phyloP scores from a whole-genome alignment of 2,888 invertebrate species.

The Drosophila cognata region DNA sequence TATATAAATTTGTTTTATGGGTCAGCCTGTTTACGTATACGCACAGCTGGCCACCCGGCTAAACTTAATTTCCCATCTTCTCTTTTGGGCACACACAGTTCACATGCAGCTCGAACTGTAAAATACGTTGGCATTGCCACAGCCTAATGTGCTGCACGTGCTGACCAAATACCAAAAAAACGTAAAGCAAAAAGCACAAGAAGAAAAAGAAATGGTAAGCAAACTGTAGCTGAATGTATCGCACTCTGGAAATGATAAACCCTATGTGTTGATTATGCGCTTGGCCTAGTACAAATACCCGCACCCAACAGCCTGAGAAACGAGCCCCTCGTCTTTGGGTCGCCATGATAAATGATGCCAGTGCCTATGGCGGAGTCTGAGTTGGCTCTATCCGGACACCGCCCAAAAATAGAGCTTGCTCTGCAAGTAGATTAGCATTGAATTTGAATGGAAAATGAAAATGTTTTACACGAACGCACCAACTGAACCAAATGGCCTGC shows the following conservation, averaged over 20 bases:
- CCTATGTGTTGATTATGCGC: conserved; percentile 71
- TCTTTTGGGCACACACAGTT: background rate
- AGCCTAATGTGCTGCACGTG: conserved; percentile 75
- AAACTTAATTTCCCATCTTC: conserved; percentile 36
- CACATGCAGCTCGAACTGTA: conserved; percentile 47
- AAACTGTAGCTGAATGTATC: conserved; percentile 50
- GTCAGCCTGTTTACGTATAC: conserved; percentile 65
- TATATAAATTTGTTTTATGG: conserved; percentile 51
- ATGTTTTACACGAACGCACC: conserved; percentile 57
- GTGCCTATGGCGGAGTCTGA: conserved; percentile 47
- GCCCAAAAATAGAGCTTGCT: conserved; percentile 58
- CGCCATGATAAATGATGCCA: conserved; percentile 72
- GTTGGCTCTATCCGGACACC: conserved; percentile 7
- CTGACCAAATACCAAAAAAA: conserved; percentile 35
- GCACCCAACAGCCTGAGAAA: conserved; percentile 39
- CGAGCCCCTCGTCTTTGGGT: conserved; percentile 45
- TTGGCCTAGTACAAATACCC: conserved; percentile 55
- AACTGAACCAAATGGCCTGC: conserved; percentile 24
- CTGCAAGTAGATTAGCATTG: conserved; percentile 76
- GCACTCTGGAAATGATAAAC: conserved; percentile 65
- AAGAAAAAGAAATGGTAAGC: conserved; percentile 16
- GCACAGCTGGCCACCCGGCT: conserved; percentile 55
- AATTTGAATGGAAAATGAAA: conserved; percentile 77
- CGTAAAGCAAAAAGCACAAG: conserved; percentile 13
- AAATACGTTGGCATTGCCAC: conserved; percentile 48